Conservation (phyloP, 2,888 invertebrate species). For the Eupithecia subumbrata region DNA sequence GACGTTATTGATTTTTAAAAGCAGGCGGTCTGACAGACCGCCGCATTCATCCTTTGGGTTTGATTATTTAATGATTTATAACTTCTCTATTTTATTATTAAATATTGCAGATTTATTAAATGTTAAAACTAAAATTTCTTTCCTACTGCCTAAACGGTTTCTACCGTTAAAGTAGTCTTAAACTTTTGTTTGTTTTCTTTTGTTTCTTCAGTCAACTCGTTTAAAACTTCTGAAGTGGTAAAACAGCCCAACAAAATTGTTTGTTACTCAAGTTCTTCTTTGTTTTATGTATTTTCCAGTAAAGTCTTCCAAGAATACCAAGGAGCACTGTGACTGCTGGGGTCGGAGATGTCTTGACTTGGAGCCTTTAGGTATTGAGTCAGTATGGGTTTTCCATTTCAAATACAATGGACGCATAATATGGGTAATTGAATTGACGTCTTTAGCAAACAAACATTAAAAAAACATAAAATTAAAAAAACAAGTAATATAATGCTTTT, state of each 20-base stretch:
- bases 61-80: not conserved
- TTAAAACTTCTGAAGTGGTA: not conserved
- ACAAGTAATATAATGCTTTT: too few species aligned
- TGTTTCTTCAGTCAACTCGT: not conserved
- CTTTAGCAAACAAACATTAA: not conserved
- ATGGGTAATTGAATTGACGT: constrained; percentile 13
- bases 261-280: not conserved
- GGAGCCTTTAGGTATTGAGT: constrained; percentile 2
- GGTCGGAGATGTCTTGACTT: constrained; percentile 16
- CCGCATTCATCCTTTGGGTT: not conserved
- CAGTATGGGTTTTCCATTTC: constrained; percentile 27
- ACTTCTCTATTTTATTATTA: not conserved
- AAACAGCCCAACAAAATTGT: not conserved
- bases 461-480: not conserved
- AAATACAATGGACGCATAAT: constrained; percentile 21
- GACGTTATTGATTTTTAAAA: not conserved
- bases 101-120: not conserved
- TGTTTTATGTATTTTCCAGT: not conserved
- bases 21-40: not conserved
- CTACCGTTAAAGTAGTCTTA: too few species aligned
- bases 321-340: constrained; percentile 2
- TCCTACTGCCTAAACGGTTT: not conserved
- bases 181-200: not conserved
- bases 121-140: not conserved
- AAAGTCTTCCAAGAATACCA: not conserved